Conservation (phyloP, 1,140 invertebrate species). For the Anthonomus grandis region DNA sequence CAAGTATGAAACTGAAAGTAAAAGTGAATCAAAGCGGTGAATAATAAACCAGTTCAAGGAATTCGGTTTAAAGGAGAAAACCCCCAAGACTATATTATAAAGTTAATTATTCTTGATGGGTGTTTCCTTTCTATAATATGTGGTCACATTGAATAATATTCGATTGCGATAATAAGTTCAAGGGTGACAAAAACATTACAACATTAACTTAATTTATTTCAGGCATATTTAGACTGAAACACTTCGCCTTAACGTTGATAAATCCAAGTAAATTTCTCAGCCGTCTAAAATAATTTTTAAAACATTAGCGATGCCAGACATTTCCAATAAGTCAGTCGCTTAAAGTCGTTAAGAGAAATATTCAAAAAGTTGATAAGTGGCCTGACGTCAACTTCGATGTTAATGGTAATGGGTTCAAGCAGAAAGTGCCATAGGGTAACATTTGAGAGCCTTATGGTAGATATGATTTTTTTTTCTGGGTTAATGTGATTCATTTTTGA, state of each 20-base stretch:
- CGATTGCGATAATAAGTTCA: constrained; percentile 10
- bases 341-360: constrained; percentile 18
- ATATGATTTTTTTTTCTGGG: no score
- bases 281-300: constrained; percentile 8
- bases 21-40: constrained; percentile 1
- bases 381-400: constrained; percentile 13
- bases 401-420: no score
- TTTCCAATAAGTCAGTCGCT: constrained; percentile 18
- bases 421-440: no score
- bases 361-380: constrained; percentile 13
- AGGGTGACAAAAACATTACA: constrained; percentile 15
- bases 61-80: constrained; percentile 9
- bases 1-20: constrained; percentile 12
- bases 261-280: constrained; percentile 6
- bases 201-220: not conserved
- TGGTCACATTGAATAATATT: constrained; percentile 2
- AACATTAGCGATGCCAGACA: constrained; percentile 8
- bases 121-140: not conserved
- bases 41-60: constrained; percentile 21
- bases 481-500: no score
- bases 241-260: constrained; percentile 5
- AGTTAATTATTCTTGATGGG: not conserved
- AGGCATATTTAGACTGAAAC: not conserved
- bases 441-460: no score
- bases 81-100: not conserved